These are phyloP conservation scores for Onychostoma macrolepis DNA, from an alignment of 2,113 vertebrate species.

Conservation along the genomic window DNA sequence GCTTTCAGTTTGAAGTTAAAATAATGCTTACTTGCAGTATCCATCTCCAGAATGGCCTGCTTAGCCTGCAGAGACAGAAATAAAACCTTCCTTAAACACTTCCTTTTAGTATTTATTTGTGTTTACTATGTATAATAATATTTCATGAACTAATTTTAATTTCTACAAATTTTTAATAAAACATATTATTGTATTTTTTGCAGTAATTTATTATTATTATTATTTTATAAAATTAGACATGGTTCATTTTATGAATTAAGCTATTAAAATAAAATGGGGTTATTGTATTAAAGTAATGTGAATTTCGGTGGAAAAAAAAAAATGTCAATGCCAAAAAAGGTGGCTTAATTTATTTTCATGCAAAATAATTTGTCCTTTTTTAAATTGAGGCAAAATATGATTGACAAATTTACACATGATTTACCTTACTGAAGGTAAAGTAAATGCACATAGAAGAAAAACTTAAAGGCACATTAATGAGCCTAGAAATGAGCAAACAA, in stretches of 20 bases:
- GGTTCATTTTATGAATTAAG: not conserved
- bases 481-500: not conserved
- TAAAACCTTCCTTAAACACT: not conserved
- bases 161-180: not conserved
- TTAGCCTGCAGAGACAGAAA: slow-evolving; percentile 82
- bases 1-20: not conserved
- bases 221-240: not conserved
- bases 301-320: not conserved
- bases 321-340: not conserved
- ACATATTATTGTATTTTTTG: not conserved
- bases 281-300: not conserved
- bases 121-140: not conserved
- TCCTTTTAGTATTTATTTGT: not conserved
- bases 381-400: not conserved
- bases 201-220: not conserved
- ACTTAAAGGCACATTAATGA: not conserved
- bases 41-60: slow-evolving; percentile 98
- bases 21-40: slow-evolving; percentile 89
- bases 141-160: not conserved
- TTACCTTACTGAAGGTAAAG: not conserved
- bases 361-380: not conserved
- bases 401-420: not conserved
- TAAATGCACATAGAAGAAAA: not conserved
- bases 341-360: not conserved
- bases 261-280: not conserved